Base-by-base conservation (phyloP, 1,140 invertebrate species). In the Heliconius melpomene region DNA sequence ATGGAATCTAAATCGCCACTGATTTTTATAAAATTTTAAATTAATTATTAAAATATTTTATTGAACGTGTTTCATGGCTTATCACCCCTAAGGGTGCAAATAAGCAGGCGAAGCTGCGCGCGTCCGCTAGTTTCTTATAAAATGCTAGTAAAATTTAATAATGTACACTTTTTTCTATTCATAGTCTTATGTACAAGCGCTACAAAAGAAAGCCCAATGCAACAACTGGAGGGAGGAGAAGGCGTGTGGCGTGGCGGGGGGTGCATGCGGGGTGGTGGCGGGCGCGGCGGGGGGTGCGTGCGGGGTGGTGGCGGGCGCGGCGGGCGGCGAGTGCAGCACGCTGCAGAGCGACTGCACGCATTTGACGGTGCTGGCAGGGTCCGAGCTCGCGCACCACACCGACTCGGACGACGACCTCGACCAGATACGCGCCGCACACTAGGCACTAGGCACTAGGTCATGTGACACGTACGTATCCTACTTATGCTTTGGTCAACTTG, bases 101-200 rank as follows among this genome's bases (percentile, higher is more conserved):
- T 36, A 36, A 36, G 32, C 32, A 36, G 32, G 32, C 32, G 32
- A 36, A 36, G 32, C 32, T 36, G 32, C 32, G 32, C 32, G 32
- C 32, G 32, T 36, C 32, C 32, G 0, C 32, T 36, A 40, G 13
- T 40, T 40, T 40, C 0, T 40, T 40, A 40, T 13, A 40, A 40
- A 13, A 40, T 40, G 11, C 40, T 40, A 13, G 11, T 40, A 40
- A 40, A 13, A 40, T 40, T 40, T 13, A 5, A 5, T 40, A 40
- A 40, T 40, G 2, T 13, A 40, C 40, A 13, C 40, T 40, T 40
- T 13, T 32, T 36, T 20, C n/a, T 8, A 29, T 78, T 9, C 66
- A 20, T 95, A 98, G 97, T 97, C 96, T 88, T 98, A 97, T 89
- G 97, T 98, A 16, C 97, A 97, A 89, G 96, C 96, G 52, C 92